Base-by-base conservation (phyloP, 2,888 invertebrate genomes). In the Dilophus febrilis region DNA sequence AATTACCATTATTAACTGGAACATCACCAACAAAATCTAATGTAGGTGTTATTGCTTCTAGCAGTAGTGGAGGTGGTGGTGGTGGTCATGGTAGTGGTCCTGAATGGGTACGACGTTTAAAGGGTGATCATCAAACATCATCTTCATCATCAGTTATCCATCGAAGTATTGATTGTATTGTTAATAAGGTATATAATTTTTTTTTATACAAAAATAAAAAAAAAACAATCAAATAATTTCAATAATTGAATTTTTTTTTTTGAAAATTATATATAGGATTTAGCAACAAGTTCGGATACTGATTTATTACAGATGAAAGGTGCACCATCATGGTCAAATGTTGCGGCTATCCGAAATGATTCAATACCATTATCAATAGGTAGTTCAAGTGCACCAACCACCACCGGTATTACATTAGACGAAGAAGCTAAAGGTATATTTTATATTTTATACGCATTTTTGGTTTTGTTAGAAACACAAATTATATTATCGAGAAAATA, bases 101-200 rank as follows among this genome's bases (percentile, higher is more conserved):
- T 22, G 77, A 78, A 54, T 77, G 76, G 77, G 72, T 73, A 43
- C 66, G 72, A 44, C 67, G 69, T 50, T 61, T 77, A 43, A 73
- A 72, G 51, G 59, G 64, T 46, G 30, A 34, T 40, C n/a, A n/a
- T n/a, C n/a, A n/a, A n/a, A n/a, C n/a, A n/a, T n/a, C n/a, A n/a
- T 60, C 59, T 62, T 61, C 68, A 59, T 53, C 72, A 48, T 65
- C 73, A 47, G 71, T 75, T 27, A 60, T 80, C 37, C 80, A 79
- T 57, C 67, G 78, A 47, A 85, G 85, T 41, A 81, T 80, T 46
- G 85, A 85, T 58, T 85, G 85, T 59, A 78, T 84, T 50, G 74
- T 76, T 13, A 71, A 70, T n/a, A 72, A 70, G 52, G 71, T 60
- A 45, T 43, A 44, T 19, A 13, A 34, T 22, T 22, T 22, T 22